phyloP scores from a whole-genome alignment of 2,113 vertebrate species.

The Hippotragus niger region DNA sequence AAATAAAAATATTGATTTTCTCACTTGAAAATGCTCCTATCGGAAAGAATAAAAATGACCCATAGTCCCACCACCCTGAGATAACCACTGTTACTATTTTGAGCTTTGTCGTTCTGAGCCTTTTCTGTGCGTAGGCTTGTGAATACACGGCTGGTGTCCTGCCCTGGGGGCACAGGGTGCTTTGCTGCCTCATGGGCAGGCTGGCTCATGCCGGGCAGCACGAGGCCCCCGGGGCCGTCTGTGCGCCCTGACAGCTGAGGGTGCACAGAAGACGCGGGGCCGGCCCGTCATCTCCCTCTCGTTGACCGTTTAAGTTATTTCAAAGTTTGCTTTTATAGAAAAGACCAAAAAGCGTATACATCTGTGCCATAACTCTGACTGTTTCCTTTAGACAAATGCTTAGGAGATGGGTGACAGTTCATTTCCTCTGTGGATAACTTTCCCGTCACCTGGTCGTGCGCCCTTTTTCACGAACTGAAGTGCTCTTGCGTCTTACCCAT shows the following conservation, averaged over 20 bases:
- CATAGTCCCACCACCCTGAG: not conserved
- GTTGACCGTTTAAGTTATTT: not conserved
- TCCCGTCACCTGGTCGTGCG: rapidly evolving
- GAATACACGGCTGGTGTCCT: rapidly evolving
- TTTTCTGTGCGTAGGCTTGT: not conserved
- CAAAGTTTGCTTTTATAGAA: not conserved
- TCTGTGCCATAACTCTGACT: not conserved
- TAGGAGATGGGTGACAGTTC: not conserved
- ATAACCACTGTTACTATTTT: no score
- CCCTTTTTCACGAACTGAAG: not conserved
- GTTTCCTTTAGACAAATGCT: not conserved
- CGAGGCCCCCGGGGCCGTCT: not conserved
- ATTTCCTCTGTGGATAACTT: not conserved
- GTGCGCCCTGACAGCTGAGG: rapidly evolving
- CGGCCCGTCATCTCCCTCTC: rapidly evolving
- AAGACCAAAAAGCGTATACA: not conserved
- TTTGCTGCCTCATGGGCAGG: not conserved
- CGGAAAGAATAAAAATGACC: not conserved
- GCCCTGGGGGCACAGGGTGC: rapidly evolving
- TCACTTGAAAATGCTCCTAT: not conserved
- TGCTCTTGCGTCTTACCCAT: rapidly evolving
- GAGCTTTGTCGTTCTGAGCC: not conserved
- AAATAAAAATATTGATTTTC: not conserved
- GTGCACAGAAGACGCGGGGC: rapidly evolving
- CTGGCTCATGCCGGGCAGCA: not conserved